Evolutionary conservation across 1,140 invertebrate species (phyloP), one percentile per base, ranked within the genome.

Genomic region (Lepidostoma basale): DNA sequence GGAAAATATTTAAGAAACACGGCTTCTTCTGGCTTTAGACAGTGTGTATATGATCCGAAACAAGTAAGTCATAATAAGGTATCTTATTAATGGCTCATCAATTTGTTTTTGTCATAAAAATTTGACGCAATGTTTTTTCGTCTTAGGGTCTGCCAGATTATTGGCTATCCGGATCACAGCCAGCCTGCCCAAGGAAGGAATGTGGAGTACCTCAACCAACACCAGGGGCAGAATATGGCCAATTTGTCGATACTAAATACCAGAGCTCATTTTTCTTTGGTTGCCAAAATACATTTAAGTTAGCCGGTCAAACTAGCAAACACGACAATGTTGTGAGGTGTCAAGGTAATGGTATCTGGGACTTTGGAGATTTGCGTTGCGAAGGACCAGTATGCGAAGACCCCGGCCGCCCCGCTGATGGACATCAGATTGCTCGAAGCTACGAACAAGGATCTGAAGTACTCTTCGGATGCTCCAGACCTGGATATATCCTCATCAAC

Each of bases 301-400:
- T 98, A 20, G 95, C 94, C 23, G 96, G 96, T 3, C 94, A 97
- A 84, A 96, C 93, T 0, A 92, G 88, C 30, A 90, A 90, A 73
- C 92, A 95, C 73, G 95, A 98, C 74, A 96, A 96, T 76, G 90
- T 96, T 16, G 95, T 98, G 0, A 88, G 91, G 56, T 98, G 96
- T 80, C 91, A 93, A 82, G 89, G 89, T 1, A 95, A 96, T 77
- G 94, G 93, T 5, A 90, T 94, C 54, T 98, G 97, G 97, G 97
- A 98, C 81, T 97, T 98, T 80, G 96, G 96, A 8, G 94, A 98
- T 79, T 83, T 99, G 14, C 85, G 95, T 47, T 99, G 97, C 76
- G 95, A 98, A 85, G 96, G 95, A 62, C 95, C 95, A 18, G 95
- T 97, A 0, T 98, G 96, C 78, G 90, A 93, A 78, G 96, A 98